Base-by-base conservation (phyloP, 2,113 vertebrate species). In the Ptyas mucosa region DNA sequence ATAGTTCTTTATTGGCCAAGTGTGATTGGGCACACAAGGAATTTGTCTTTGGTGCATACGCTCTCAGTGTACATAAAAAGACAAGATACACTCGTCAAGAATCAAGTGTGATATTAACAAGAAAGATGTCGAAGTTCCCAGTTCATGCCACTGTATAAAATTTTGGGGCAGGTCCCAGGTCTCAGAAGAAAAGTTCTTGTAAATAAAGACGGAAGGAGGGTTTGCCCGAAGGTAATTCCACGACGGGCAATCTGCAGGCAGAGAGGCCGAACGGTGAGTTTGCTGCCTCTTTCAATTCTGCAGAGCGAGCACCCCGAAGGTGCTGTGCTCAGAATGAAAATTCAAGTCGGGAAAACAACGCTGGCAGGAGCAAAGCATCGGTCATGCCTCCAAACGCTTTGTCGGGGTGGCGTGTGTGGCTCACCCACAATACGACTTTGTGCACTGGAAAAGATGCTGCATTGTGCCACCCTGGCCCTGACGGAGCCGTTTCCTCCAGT, bases 371-470 rank as follows among this genome's bases (percentile, higher is more conserved):
- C 46, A 55, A 55, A 23, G 8, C 8, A 14, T 8, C 14, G 1
- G 5, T 14, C 11, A 4, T 24, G 12, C 14, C n/a, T 14, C 21
- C 54, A 51, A 92, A 51, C 21, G 52, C 29, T 92, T 94, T 92
- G 86, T 51, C 23, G 5, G 52, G 11, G 52, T 53, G 43, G 12
- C 15, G 24, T n/a, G 86, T 49, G 46, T 49, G 46, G 69, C 10
- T 11, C 4, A 24, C 20, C 21, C 39, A 87, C 46, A 53, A n/a
- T 12, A 24, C 23, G 15, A 58, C 91, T 8, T 95, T 93, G 61
- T 3, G 29, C 94, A 91, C 92, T 94, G 93, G 95, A 95, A 94
- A 94, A 92, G 90, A 93, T 94, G 93, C 90, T 86, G 1, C 2
- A 46, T 9, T 89, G 39, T 51, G 89, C 12, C 9, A 51, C 85